Base-by-base conservation (phyloP, 2,113 vertebrate genomes). In the Lepisosteus osseus region DNA sequence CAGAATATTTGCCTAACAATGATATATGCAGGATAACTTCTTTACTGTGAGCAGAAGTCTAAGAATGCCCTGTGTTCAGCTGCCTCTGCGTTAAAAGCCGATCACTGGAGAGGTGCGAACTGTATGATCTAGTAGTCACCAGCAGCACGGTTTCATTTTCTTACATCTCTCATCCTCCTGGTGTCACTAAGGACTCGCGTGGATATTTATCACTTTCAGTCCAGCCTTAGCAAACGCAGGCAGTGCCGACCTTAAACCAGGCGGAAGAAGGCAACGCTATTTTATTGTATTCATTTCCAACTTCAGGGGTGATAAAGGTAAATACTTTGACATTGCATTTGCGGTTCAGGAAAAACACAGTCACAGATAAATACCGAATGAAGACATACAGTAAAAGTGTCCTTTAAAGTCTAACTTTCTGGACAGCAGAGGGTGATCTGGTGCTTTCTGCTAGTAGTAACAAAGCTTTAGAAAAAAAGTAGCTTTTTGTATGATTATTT, bases 391-490 rank as follows among this genome's bases (percentile, higher is more conserved):
- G 29, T 29, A 43, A 68, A 54, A 63, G 63, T 66, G 73, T 70
- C 73, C 73, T 65, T 70, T 70, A 67, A 59, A 73, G 51, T 70
- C 61, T 75, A 70, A 70, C 73, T 54, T 45, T 67, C 68, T 66
- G 68, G 61, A 75, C 70, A 56, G 67, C 69, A 51, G 57, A 54
- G 14, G 42, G 54, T 66, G 68, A 56, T 70, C 17, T 59, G 54
- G 41, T 70, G 65, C 61, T 57, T 43, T 65, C 51, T 65, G 47
- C 61, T 65, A 65, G 41, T 65, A 40, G 14, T 43, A 65, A 72
- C 62, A 72, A 72, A 70, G 73, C 66, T 70, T 54, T 54, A 47
- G 43, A 63, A 64, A 69, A 86, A 83, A 83, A 86, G 42, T 59
- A 41, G 54, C 13, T 55, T 43, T 56, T 69, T 69, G 79, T 77